A percentile compares a stretch with the other conserved stretches of the same genome.
These are phyloP conservation scores for Drosophila ochracea DNA, from an alignment of 2,888 invertebrate genomes.

Conservation along the genomic window DNA sequence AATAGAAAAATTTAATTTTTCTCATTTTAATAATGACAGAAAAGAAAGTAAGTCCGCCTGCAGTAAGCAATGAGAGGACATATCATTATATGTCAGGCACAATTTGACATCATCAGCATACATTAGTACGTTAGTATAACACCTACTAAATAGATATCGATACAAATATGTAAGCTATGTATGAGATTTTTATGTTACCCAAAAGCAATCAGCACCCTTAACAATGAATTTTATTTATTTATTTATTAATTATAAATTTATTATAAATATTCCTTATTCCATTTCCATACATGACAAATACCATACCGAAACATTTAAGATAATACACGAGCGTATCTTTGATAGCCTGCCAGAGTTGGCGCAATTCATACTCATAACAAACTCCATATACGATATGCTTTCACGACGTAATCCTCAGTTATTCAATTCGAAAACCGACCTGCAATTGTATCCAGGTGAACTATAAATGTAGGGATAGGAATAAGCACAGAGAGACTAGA, in stretches of 20 bases:
- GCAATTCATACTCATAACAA: slow-evolving; percentile 77
- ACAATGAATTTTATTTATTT: too few relatives aligned
- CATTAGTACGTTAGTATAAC: too few relatives aligned
- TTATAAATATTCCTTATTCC: not conserved
- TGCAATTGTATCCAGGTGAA: slow-evolving; percentile 84
- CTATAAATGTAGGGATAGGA: too few relatives aligned
- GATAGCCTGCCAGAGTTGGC: slow-evolving; percentile 82
- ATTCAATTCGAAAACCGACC: slow-evolving; percentile 83
- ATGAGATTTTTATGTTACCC: not conserved
- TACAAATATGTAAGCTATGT: slow-evolving; percentile 87
- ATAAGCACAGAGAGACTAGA: too few relatives aligned
- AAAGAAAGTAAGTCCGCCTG: too few relatives aligned
- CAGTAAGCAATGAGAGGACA: too few relatives aligned
- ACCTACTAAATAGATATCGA: slow-evolving; percentile 93
- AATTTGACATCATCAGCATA: too few relatives aligned
- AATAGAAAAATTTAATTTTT: too few relatives aligned
- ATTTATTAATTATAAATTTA: too few relatives aligned
- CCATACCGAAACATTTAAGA: slow-evolving; percentile 89
- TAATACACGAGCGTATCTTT: slow-evolving; percentile 82
- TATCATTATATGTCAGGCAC: slow-evolving; percentile 15
- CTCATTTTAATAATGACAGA: too few relatives aligned
- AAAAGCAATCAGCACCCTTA: too few relatives aligned
- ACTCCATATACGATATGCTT: slow-evolving; percentile 74
- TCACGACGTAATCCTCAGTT: slow-evolving; percentile 83
- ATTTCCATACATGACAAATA: slow-evolving; percentile 84